Evolutionary conservation across 2,888 invertebrate species (phyloP), one percentile per base, ranked within the genome.

Genomic region (Cremastobaeus sp.): DNA sequence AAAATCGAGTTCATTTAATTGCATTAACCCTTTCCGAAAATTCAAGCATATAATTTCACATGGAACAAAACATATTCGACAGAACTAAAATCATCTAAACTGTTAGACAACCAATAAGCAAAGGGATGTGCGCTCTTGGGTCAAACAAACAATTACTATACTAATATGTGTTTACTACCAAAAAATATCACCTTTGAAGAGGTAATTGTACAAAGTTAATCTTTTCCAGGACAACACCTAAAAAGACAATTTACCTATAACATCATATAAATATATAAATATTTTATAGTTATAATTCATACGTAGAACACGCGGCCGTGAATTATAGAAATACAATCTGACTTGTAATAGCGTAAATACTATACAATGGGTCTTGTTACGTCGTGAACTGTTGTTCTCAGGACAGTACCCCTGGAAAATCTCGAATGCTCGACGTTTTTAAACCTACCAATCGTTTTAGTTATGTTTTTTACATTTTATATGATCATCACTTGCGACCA

Each of bases 321-420:
- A 79, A 76, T 80, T 73, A 73, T 75, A 76, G 77, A 78, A 64
- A 74, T 76, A 79, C 78, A 78, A 78, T 79, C 85, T 83, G 82
- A 80, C 82, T 80, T 83, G 84, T 79, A 77, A 76, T 82, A 82
- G 76, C 76, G 77, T 80, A 79, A 79, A 68, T 78, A 78, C 70
- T 78, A 79, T 74, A 81, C 81, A 77, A 77, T 79, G 80, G 81
- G 82, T 82, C 81, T 82, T 84, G 74, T 78, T 82, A 80, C 78
- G 76, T 80, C 76, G 76, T 83, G 77, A 79, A 82, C 76, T 79
- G 69, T 81, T 82, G 82, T 79, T 80, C 82, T 84, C 78, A 79
- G 79, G 78, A 82, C 77, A 79, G 80, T 82, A 75, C 77, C 73
- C 76, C 74, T 6, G 39, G 45, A 35, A 45, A 28, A 25, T 28